Evolutionary conservation across 23 tunicate genomes (phyloP), one percentile per base, ranked within the genome.

Genomic region (Corella eumyota): DNA sequence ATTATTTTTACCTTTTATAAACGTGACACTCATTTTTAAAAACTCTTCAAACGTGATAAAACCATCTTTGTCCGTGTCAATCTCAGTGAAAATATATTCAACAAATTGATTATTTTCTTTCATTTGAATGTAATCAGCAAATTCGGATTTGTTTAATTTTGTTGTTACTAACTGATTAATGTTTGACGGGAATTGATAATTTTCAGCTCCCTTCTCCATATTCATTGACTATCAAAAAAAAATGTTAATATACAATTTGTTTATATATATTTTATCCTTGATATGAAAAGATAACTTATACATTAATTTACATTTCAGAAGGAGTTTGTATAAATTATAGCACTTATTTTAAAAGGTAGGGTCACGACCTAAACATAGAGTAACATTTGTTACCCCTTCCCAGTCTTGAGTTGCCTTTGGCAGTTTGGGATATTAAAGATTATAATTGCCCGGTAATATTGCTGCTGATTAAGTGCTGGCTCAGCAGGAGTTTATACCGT

Each of bases 71-170:
- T 74, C 64, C 30, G 13, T 38, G 22, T 64, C 71, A 24, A 71
- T 71, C 5, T 21, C n/a, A 5, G 30, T 26, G 71, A 74, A 74
- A 30, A 74, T 32, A 6, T 74, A 54, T 7, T 36, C 36, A 17
- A 74, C 58, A 34, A 74, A 74, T 17, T 36, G 15, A 37, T 62
- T 61, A 27, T 48, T 34, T 45, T 34, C 60, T 74, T 53, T 64
- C 80, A 74, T 36, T 57, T 74, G 66, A 1, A 74, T 55, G 45
- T 31, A 32, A 13, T 64, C n/a, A 6, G 80, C 80, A 53, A 74
- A 55, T 34, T 74, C 80, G 19, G 54, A n/a, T 32, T 53, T 34
- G 35, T 56, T 54, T 27, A 74, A 38, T 64, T 54, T 54, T 38
- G 54, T 55, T 0, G 52, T 53, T 0, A 54, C 25, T 21, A 58